Evolutionary conservation across 2,113 vertebrate genomes (phyloP), one percentile per base, ranked within the genome.

Genomic region (Pangasianodon hypophthalmus): DNA sequence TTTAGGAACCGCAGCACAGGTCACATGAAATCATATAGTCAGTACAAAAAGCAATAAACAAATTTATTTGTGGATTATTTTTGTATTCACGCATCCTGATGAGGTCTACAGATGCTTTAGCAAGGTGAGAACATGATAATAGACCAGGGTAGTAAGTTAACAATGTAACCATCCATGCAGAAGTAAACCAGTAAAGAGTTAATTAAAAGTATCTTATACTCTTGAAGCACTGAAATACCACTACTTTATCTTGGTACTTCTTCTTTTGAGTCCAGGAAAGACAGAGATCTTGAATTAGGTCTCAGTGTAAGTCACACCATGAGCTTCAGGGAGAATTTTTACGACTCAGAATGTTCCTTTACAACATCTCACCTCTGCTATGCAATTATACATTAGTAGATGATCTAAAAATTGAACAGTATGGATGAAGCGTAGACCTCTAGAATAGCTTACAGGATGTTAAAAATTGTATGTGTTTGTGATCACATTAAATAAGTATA

Each of bases 221-320:
- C 48, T 6, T 79, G 24, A 50, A 48, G 24, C 24, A 26, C 44
- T 60, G 52, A 26, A 46, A n/a, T 87, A 29, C n/a, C 32, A 21
- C 3, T 54, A 83, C 41, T 26, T 14, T 14, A 64, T 60, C 54
- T 19, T 64, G 9, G 11, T 18, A 32, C 24, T 81, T 88, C 73
- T 29, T 80, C 26, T 80, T 64, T 60, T n/a, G 32, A 79, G 56
- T 75, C 46, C 24, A 80, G 54, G 18, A 60, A 75, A 77, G 69
- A 58, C 21, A 48, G 10, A 44, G n/a, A 50, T 62, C 26, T 32
- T 88, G 56, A 79, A 18, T 58, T 77, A 60, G 3, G 13, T 24
- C 73, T 79, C 24, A 2, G 41, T 50, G 48, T 69, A 88, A 69
- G 58, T 82, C 87, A 69, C 87, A 88, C 87, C 62, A 19, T 83